Evolutionary conservation across 2,888 invertebrate genomes (phyloP), one percentile per base, ranked within the genome.

Genomic region (Metalampra italica): DNA sequence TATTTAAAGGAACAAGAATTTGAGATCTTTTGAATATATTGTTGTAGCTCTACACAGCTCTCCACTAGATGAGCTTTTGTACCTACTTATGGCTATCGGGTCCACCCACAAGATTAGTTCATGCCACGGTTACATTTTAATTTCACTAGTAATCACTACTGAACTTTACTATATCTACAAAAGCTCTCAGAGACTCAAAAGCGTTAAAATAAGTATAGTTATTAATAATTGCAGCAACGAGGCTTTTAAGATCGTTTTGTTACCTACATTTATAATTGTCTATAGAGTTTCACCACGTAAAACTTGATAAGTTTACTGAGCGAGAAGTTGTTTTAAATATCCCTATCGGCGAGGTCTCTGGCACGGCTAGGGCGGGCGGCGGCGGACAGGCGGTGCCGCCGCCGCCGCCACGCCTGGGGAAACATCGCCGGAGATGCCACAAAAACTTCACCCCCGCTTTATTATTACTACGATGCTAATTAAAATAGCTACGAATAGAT

Each of bases 401-500:
- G 22, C 22, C 22, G 59, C 60, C 68, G 68, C 67, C 59, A 65
- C 66, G 72, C 68, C 68, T 66, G 75, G 71, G 68, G 70, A 73
- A 78, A 75, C 73, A 75, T 71, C 67, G 71, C 71, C 73, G 63
- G 71, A 75, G 78, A 82, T 74, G 72, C 81, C 78, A 81, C 84
- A 85, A 85, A 85, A 86, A 85, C 81, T 82, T 82, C 71, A 68
- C 77, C 80, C 78, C 62, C 75, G 72, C 78, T 80, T 78, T 82
- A 79, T 84, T 84, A 82, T 84, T 79, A 78, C 79, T 82, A 78
- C 75, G 76, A 81, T 80, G 84, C 83, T 85, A 88, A 87, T 87
- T 87, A 87, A 87, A 86, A 88, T 84, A 85, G 81, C 82, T 82
- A 71, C 75, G 82, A 83, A 85, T 86, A 88, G 86, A 86, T 86